A percentile compares a stretch with the other conserved stretches of the same genome.
Evolutionary conservation across 2,888 invertebrate species (phyloP).

Genomic region (Acrocera orbiculus): DNA sequence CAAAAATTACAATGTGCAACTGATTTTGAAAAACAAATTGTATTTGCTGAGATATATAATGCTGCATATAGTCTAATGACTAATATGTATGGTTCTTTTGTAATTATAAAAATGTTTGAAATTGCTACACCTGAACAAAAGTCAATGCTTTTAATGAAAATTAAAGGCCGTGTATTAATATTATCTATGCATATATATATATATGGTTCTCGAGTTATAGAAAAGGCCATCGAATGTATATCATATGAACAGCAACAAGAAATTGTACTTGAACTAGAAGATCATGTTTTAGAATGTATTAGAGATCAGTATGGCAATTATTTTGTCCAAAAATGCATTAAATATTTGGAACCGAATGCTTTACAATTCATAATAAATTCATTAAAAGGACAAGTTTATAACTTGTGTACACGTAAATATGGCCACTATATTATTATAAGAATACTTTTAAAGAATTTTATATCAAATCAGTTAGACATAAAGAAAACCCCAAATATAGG

Average conservation of each 20-base stretch:
- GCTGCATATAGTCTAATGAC: constrained; percentile 97
- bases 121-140: constrained; percentile 96
- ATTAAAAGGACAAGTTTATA: constrained; percentile 69
- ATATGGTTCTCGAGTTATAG: constrained; percentile 99
- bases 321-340: constrained; percentile 98
- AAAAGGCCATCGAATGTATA: constrained; percentile 96
- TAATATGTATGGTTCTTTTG: constrained; percentile 98
- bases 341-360: constrained; percentile 93
- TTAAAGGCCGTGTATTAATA: constrained; percentile 85
- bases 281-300: constrained; percentile 95
- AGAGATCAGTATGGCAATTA: constrained; percentile 99
- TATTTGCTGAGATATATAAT: constrained; percentile 91
- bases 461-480: constrained; percentile 65
- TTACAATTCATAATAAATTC: constrained; percentile 85
- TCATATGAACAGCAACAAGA: constrained; percentile 92
- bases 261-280: constrained; percentile 92
- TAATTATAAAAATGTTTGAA: constrained; percentile 99
- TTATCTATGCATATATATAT: constrained; percentile 98
- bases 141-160: constrained; percentile 70
- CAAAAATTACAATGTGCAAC: constrained; percentile 96
- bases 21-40: constrained; percentile 89
- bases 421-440: constrained; percentile 99
- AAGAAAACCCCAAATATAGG: too few species aligned
- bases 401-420: constrained; percentile 95
- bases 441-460: constrained; percentile 93